Percentiles rank a stretch among this genome's conserved stretches.
Evolutionary conservation across 2,888 invertebrate species (phyloP).

Genomic region (Gastrophysa polygoni): DNA sequence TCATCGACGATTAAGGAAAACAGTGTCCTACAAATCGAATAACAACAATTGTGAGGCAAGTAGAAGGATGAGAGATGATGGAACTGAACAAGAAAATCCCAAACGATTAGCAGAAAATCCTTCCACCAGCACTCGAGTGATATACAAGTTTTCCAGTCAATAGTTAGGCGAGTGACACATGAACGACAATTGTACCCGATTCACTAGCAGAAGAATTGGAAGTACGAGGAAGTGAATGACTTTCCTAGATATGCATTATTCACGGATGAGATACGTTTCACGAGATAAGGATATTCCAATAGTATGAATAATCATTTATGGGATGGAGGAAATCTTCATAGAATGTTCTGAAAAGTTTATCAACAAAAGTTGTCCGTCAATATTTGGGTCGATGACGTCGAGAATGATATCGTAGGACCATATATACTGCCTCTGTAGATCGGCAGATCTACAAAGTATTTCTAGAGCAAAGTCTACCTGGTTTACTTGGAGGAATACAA

Average conservation of each 20-base stretch:
- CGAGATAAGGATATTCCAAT: background rate
- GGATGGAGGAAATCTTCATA: background rate
- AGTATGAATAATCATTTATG: background rate
- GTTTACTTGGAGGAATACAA: background rate
- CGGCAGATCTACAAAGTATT: background rate
- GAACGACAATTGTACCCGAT: too few species aligned
- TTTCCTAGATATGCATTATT: background rate
- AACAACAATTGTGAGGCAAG: too few species aligned
- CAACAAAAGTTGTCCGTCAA: background rate
- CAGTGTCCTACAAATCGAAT: too few species aligned
- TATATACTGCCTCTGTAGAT: background rate
- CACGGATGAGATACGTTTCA: background rate
- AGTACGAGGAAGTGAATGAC: background rate
- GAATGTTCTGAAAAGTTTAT: background rate
- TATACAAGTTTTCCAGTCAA: too few species aligned
- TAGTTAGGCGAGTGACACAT: too few species aligned
- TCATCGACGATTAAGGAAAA: too few species aligned
- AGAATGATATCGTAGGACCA: background rate
- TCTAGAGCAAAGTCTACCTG: background rate
- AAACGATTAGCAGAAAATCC: too few species aligned
- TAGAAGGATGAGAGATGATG: too few species aligned
- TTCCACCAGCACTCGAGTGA: too few species aligned
- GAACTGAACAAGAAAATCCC: too few species aligned
- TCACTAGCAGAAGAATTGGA: too few species aligned
- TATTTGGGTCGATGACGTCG: background rate